A percentile compares a stretch with the other conserved stretches of the same genome.
Conservation (phyloP, 1,140 invertebrate species). For the Eumeta japonica region DNA sequence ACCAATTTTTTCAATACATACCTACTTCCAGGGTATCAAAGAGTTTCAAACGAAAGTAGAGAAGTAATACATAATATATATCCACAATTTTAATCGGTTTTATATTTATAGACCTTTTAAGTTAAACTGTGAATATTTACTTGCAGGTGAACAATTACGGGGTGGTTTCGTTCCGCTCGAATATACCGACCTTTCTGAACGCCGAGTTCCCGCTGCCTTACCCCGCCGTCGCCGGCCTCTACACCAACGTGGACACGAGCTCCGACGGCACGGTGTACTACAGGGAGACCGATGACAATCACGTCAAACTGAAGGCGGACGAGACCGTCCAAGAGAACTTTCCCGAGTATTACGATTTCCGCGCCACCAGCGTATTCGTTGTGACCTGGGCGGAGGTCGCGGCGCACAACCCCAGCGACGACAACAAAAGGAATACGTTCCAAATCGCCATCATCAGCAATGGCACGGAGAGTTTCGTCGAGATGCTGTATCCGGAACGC, state of each 20-base stretch:
- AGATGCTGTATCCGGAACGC: constrained; percentile 82
- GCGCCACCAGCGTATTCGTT: constrained; percentile 63
- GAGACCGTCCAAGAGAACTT: constrained; percentile 71
- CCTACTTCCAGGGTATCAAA: no score
- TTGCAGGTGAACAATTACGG: constrained; percentile 89
- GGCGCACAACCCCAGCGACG: constrained; percentile 44
- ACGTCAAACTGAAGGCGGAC: constrained; percentile 65
- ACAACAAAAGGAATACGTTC: constrained; percentile 69
- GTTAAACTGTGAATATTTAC: no score
- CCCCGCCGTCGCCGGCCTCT: constrained; percentile 86
- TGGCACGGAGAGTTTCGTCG: constrained; percentile 76
- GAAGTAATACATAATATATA: no score
- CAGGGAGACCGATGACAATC: constrained; percentile 69
- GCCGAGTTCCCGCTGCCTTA: constrained; percentile 88
- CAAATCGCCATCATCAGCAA: constrained; percentile 84
- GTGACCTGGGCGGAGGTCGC: constrained; percentile 74
- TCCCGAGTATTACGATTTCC: constrained; percentile 66
- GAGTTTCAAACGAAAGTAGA: no score
- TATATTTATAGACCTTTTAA: no score
- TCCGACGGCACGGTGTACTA: constrained; percentile 74
- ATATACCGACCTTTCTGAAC: constrained; percentile 82
- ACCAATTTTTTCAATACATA: no score
- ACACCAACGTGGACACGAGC: constrained; percentile 87
- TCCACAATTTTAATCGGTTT: no score
- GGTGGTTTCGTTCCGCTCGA: constrained; percentile 83